Conservation (phyloP, 2,888 invertebrate genomes). For the Nephrotoma appendiculata region DNA sequence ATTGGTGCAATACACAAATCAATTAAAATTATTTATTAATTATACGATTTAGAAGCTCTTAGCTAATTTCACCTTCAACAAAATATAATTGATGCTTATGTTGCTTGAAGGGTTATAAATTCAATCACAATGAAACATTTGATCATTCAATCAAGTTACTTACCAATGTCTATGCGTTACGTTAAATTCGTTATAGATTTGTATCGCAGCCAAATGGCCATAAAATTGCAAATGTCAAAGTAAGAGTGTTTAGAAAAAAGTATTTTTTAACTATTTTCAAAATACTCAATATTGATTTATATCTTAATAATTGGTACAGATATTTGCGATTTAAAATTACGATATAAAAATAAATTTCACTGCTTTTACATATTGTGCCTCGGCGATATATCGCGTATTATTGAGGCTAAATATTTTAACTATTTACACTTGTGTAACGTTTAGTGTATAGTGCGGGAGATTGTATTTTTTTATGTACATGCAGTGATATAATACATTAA, state of each 20-base stretch:
- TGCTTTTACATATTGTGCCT: not conserved
- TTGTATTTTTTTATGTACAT: not conserved
- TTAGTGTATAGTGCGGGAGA: not conserved
- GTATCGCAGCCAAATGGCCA: not conserved
- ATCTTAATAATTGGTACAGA: not conserved
- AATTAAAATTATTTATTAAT: not conserved
- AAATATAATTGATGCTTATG: not conserved
- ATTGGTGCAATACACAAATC: not conserved
- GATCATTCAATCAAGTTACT: not conserved
- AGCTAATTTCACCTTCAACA: not conserved
- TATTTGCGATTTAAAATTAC: not conserved
- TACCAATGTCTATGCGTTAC: not conserved
- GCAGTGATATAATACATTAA: not conserved
- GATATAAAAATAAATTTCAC: not conserved
- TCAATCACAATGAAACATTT: not conserved
- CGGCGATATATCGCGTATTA: not conserved
- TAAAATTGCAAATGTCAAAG: not conserved
- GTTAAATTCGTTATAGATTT: not conserved
- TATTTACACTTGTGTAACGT: not conserved
- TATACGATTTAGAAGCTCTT: not conserved
- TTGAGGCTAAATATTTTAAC: not conserved
- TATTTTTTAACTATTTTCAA: not conserved
- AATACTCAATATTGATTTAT: not conserved
- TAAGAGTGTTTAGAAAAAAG: not conserved
- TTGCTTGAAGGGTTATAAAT: not conserved